phyloP scores from a whole-genome alignment of 2,888 invertebrate species.

The Rhamnusium bicolor region DNA sequence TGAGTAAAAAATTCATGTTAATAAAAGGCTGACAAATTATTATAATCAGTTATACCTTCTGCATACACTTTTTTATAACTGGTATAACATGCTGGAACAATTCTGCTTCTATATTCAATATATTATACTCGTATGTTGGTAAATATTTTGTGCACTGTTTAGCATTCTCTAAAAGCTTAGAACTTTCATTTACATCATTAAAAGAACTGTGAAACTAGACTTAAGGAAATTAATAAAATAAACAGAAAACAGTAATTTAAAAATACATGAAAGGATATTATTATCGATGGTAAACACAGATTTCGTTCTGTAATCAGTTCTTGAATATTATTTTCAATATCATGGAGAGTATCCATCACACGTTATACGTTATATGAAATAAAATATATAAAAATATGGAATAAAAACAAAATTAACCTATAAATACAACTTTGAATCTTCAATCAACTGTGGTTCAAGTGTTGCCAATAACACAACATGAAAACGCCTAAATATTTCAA shows the following conservation, averaged over 20 bases:
- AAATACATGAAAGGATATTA: conserved; percentile 24
- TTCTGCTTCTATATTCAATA: conserved; percentile 35
- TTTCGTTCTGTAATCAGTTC: conserved; percentile 26
- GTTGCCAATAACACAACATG: no score
- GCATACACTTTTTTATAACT: conserved; percentile 33
- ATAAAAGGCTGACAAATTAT: not conserved
- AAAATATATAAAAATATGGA: not conserved
- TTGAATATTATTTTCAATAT: not conserved
- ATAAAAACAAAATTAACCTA: not conserved
- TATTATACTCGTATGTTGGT: conserved; percentile 35
- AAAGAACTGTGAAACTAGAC: conserved; percentile 17
- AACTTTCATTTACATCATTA: not conserved
- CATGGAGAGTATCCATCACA: conserved; percentile 7
- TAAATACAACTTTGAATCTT: not conserved
- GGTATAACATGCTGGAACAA: conserved; percentile 45
- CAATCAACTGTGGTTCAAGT: no score
- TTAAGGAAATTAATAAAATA: conserved; percentile 9
- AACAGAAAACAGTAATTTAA: not conserved
- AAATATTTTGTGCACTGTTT: conserved; percentile 35
- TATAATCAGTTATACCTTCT: conserved; percentile 37
- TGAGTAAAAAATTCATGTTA: conserved; percentile 20
- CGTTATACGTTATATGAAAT: not conserved
- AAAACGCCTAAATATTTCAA: no score
- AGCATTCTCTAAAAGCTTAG: conserved; percentile 29
- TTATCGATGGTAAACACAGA: conserved; percentile 45